Evolutionary conservation across 35 echinoderm and acorn worm species (phyloP), one percentile per base, ranked within the genome.

Genomic region (Chiridota heheva): DNA sequence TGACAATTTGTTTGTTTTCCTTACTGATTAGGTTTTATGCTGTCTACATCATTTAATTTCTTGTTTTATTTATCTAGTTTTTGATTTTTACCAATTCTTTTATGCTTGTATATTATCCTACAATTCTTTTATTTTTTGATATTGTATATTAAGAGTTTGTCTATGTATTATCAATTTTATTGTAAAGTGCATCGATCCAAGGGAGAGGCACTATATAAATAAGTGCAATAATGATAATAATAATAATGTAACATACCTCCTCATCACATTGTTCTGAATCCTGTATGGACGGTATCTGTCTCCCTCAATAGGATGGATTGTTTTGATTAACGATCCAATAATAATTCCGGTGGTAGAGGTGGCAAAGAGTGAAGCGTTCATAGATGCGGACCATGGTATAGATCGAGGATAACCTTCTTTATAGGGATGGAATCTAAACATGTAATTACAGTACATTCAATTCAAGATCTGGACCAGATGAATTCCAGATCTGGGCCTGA

Each of bases 321-420:
- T 64, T 18, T 44, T 41, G 29, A 83, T 59, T 7, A 90, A 63
- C 27, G 17, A 8, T 15, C 30, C 38, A 15, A 84, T 55, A 44
- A 44, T 29, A 30, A 57, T 63, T 25, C 70, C 38, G 5, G 70
- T n/a, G 20, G 47, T 40, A 40, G 67, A 83, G 15, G 66, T 67
- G 16, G 37, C 30, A 56, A 75, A 84, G 28, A 33, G 33, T 36
- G 27, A 33, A 5, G 59, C n/a, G 44, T 90, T 80, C 41, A 83
- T 53, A 28, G 67, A 49, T 24, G 87, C 22, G 13, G 57, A 66
- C 87, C 87, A 90, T 1, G 87, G 80, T 31, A 45, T 78, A 31
- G 63, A 58, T 10, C 85, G 34, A 28, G 27, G 8, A 44, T 33
- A 43, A 1, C 35, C 39, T 25, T n/a, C 15, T 10, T 58, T 60